These are phyloP conservation scores for Dolichomitus sp. DNA, from an alignment of 2,888 invertebrate species.

Conservation along the genomic window DNA sequence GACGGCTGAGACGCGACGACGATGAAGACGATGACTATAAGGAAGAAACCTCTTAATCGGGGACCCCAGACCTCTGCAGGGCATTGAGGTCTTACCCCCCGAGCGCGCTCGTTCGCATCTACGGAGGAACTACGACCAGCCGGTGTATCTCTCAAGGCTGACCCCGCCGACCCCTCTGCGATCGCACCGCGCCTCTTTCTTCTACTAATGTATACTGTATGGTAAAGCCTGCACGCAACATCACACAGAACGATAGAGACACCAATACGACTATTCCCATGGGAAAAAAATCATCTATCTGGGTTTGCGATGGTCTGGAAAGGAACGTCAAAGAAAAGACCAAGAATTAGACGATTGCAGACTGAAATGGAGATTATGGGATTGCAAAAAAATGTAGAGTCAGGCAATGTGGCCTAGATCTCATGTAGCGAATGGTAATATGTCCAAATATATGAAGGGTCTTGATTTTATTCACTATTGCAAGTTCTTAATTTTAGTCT, in stretches of 20 bases:
- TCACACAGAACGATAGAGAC: constrained; percentile 4
- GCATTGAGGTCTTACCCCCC: constrained; percentile 79
- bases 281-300: too few species aligned
- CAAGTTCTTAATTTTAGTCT: too few species aligned
- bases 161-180: constrained; percentile 72
- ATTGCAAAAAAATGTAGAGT: too few species aligned
- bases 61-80: constrained; percentile 80
- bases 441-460: too few species aligned
- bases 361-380: too few species aligned
- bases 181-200: constrained; percentile 51
- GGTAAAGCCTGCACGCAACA: not conserved
- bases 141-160: constrained; percentile 78
- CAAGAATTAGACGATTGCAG: too few species aligned
- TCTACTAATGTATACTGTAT: constrained; percentile 24
- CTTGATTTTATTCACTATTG: too few species aligned
- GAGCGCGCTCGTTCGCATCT: constrained; percentile 43
- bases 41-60: constrained; percentile 81
- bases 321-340: too few species aligned
- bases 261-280: not conserved
- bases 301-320: too few species aligned
- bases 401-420: too few species aligned
- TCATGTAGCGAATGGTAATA: too few species aligned
- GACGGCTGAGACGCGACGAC: constrained; percentile 49
- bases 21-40: constrained; percentile 75
- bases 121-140: constrained; percentile 60